Evolutionary conservation across 1,140 invertebrate species (phyloP), one percentile per base, ranked within the genome.

Genomic region (Aphaenogaster ashmeadi): DNA sequence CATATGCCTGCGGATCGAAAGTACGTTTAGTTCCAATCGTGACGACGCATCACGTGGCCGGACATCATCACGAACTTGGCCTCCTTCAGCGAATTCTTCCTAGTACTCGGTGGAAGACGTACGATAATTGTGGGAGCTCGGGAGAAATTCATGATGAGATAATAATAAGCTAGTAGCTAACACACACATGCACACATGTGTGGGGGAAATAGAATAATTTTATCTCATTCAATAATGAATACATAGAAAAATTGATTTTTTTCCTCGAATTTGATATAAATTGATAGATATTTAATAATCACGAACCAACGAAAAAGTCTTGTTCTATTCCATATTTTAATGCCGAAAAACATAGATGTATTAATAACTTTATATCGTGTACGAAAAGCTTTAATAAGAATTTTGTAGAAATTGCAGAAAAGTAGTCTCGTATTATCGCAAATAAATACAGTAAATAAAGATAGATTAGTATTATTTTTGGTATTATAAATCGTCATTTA

Each of bases 11-110:
- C 66, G 85, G 89, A 92, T 91, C 90, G 90, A 92, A 90, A 92
- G 91, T 91, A 92, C 47, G 84, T 92, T 89, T 86, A 78, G 86
- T 89, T 81, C 71, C 62, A 84, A 91, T 88, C 87, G 64, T 78
- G 79, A 78, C 38, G 5, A 80, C 72, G 62, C 38, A 78, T 77
- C 50, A 52, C 69, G 69, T 47, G 54, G 13, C 64, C 72, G 71
- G 81, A 83, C 62, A 58, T 83, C 69, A 52, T 58, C 67, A 72
- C 72, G 87, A 86, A 89, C 78, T 90, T 89, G 90, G 47, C 90
- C 89, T 90, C n/a, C 56, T 44, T 60, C 54, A 11, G 69, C 6
- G 44, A 87, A 89, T 72, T 89, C 36, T 79, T 41, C 52, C 62
- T 21, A 9, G n/a, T 13, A 4, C 21, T 69, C 11, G 56, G 13